Evolutionary conservation across 2,113 vertebrate species (phyloP).

Genomic region (Sceloporus undulatus): DNA sequence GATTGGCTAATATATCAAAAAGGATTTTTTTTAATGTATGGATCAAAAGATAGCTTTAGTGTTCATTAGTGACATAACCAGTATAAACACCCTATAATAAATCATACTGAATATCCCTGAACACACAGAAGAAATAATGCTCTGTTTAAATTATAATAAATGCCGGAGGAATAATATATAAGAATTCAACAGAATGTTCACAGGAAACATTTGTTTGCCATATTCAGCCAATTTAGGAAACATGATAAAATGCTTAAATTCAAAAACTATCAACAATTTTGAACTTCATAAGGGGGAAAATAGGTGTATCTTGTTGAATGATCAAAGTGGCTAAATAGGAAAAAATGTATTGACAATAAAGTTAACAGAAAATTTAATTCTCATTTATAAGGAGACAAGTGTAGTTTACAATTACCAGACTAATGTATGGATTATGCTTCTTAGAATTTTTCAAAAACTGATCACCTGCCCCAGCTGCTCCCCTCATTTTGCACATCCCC

Average conservation of each 20-base stretch:
- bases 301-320: background rate
- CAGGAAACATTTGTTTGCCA: constrained; percentile 1
- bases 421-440: too few species aligned
- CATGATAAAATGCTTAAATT: background rate
- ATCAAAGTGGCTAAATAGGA: constrained; percentile 1
- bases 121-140: constrained; percentile 3
- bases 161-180: constrained; percentile 2
- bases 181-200: constrained; percentile 18
- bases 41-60: constrained; percentile 19
- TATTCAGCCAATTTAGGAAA: constrained; percentile 2
- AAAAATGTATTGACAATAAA: too few species aligned
- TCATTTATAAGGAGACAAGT: too few species aligned
- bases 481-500: too few species aligned
- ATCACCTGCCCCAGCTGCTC: too few species aligned
- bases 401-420: too few species aligned
- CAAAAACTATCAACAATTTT: background rate
- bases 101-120: constrained; percentile 12
- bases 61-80: constrained; percentile 35
- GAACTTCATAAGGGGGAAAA: background rate
- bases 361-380: too few species aligned
- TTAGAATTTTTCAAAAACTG: too few species aligned
- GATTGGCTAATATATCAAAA: constrained; percentile 44
- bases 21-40: constrained; percentile 3
- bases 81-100: constrained; percentile 14
- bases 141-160: constrained; percentile 28